Conservation (phyloP, 2,797 vertebrate genomes). For the Rhynchonycteris naso region DNA sequence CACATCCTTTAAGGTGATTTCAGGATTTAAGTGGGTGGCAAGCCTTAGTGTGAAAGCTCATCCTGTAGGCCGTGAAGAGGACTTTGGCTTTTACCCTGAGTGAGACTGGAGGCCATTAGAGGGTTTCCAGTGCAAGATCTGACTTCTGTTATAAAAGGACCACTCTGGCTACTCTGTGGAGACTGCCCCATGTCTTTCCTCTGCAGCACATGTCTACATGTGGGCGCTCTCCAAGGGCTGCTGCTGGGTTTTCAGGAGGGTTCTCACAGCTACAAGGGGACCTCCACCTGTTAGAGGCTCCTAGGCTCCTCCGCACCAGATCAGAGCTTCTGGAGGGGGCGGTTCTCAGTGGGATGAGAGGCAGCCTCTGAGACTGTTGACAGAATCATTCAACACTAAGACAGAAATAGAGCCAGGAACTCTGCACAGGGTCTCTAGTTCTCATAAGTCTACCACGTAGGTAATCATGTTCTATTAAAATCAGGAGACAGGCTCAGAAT, state of each 20-base stretch:
- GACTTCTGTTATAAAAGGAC: neutral
- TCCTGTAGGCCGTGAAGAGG: neutral
- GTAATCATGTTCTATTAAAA: neutral
- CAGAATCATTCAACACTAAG: neutral
- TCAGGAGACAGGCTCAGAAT: neutral
- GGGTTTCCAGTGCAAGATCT: neutral
- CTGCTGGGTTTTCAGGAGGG: neutral
- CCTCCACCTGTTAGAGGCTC: neutral
- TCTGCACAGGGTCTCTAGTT: neutral
- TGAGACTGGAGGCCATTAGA: neutral
- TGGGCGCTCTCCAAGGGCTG: neutral
- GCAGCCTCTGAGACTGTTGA: no score
- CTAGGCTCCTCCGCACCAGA: neutral
- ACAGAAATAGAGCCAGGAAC: neutral
- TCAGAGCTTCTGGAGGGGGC: no score
- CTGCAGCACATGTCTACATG: accelerated
- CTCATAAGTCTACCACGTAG: neutral
- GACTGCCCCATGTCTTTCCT: no score
- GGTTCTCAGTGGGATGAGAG: neutral
- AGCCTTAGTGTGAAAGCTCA: neutral
- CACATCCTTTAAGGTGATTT: neutral
- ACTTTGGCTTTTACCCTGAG: neutral
- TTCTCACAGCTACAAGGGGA: neutral
- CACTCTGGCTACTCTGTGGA: neutral
- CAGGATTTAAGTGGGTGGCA: neutral